Base-by-base conservation (phyloP, 2,888 invertebrate species). In the Tridacna crocea region DNA sequence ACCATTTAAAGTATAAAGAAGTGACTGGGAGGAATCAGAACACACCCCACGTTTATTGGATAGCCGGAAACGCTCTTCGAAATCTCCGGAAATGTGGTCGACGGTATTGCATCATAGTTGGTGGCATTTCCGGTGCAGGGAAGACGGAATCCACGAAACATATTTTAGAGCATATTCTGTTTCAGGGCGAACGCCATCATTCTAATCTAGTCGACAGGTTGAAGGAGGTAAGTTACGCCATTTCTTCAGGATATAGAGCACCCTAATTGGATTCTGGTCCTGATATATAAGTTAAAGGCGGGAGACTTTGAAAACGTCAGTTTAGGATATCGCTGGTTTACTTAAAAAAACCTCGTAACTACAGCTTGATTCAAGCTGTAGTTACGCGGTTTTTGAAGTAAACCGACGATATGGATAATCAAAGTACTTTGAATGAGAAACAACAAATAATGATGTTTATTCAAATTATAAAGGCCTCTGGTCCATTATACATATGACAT, bases 111-210 rank as follows among this genome's bases (percentile, higher is more conserved):
- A 87, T 92, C 24, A 87, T 92, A 24, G 90, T 92, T 58, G 88
- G 89, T 51, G 92, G 92, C 12, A 92, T 92, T 58, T 90, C 90
- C 0, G 92, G 92, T 10, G 85, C 91, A 2, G 92, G 92, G 4
- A 92, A 92, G 79, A 92, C 92, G 6, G 92, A 92, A 78, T 89
- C 82, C 73, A 89, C 90, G 22, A 92, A 92, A 77, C 82, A 88
- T 17, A 87, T 92, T 24, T 85, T 92, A n/a, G 78, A 89, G 19
- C 92, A 92, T 75, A 79, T 92, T 15, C 85, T 92, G 8, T 77
- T 82, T 66, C 74, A 87, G n/a, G 83, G 85, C 46, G 80, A 77
- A 27, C 82, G 75, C n/a, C 74, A 79, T 26, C 60, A 75, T 22
- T 77, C 73, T n/a, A 84, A 89, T 58, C 79, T 91, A 47, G 84